These are phyloP conservation scores for Diplodus sargus DNA, from an alignment of 2,797 vertebrate genomes.

Conservation along the genomic window DNA sequence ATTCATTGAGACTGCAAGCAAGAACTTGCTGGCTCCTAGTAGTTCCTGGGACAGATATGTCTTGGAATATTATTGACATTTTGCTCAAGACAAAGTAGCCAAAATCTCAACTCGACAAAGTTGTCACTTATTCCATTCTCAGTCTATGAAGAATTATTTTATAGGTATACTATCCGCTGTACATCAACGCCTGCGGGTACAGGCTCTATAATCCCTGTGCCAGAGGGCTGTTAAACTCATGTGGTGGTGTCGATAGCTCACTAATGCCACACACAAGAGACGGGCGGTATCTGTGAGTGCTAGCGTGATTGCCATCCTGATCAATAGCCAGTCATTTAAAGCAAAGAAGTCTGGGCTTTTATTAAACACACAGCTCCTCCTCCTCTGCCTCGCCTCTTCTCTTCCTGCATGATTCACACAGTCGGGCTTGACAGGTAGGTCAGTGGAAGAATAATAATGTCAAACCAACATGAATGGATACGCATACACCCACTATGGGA, in stretches of 20 bases:
- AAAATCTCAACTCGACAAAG: slow-evolving; percentile 22
- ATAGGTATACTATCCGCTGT: slow-evolving; percentile 23
- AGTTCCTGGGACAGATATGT: not conserved
- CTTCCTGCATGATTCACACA: slow-evolving; percentile 36
- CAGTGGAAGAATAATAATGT: slow-evolving; percentile 42
- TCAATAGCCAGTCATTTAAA: slow-evolving; percentile 76
- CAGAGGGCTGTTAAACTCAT: slow-evolving; percentile 59
- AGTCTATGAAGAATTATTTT: slow-evolving; percentile 13
- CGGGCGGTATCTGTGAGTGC: slow-evolving; percentile 69
- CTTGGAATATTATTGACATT: slow-evolving; percentile 12
- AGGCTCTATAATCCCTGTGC: slow-evolving; percentile 52
- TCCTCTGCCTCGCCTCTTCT: slow-evolving; percentile 19
- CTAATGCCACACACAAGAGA: slow-evolving; percentile 62
- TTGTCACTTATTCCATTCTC: slow-evolving; percentile 17
- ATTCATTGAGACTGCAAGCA: not conserved
- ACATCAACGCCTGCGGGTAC: slow-evolving; percentile 33
- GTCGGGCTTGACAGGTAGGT: slow-evolving; percentile 34
- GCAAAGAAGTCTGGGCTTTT: slow-evolving; percentile 58
- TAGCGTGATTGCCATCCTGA: slow-evolving; percentile 70
- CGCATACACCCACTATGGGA: not conserved
- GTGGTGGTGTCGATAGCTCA: slow-evolving; percentile 64
- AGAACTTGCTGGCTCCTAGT: not conserved
- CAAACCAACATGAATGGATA: slow-evolving; percentile 30
- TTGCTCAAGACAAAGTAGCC: slow-evolving; percentile 8
- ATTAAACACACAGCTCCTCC: slow-evolving; percentile 57